A percentile compares a stretch with the other conserved stretches of the same genome.
Conservation (phyloP, 2,888 invertebrate genomes). For the Nysson spinosus region DNA sequence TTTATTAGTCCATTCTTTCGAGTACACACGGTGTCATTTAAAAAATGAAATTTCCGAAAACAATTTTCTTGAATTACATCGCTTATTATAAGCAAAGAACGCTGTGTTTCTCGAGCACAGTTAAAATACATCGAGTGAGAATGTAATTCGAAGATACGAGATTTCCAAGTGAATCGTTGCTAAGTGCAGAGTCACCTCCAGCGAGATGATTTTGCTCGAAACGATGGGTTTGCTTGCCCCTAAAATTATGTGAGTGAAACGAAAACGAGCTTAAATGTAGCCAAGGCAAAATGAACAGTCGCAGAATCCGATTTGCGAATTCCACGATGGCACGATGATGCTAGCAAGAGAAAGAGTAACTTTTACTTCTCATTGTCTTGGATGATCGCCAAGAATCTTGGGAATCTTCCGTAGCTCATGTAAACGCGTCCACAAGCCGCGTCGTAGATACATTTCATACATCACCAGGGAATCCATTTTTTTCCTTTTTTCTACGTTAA, state of each 20-base stretch:
- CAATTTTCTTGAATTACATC: no score
- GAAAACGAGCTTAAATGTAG: slow-evolving; percentile 26
- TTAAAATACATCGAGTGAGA: no score
- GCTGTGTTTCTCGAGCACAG: no score
- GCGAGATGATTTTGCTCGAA: slow-evolving; percentile 18
- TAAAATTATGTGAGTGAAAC: slow-evolving; percentile 20
- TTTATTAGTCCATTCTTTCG: no score
- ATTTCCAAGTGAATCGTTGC: no score
- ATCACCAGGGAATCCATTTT: slow-evolving; percentile 28
- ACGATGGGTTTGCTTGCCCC: slow-evolving; percentile 12
- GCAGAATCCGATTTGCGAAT: slow-evolving; percentile 39
- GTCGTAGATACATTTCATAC: slow-evolving; percentile 35
- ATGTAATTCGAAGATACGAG: no score
- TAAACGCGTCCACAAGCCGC: slow-evolving; percentile 33
- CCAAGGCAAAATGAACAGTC: slow-evolving; percentile 27
- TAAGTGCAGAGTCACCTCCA: neutral
- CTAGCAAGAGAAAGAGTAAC: slow-evolving; percentile 39
- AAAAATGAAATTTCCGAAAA: no score
- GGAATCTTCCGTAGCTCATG: slow-evolving; percentile 45
- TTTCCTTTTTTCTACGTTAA: slow-evolving; percentile 19
- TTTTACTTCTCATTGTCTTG: slow-evolving; percentile 53
- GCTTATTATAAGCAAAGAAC: no score
- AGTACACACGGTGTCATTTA: no score
- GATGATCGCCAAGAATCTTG: slow-evolving; percentile 52
- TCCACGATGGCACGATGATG: slow-evolving; percentile 32